Percentiles rank a stretch among this genome's conserved stretches.
Conservation (phyloP, 2,113 vertebrate species). For the Tyto alba region DNA sequence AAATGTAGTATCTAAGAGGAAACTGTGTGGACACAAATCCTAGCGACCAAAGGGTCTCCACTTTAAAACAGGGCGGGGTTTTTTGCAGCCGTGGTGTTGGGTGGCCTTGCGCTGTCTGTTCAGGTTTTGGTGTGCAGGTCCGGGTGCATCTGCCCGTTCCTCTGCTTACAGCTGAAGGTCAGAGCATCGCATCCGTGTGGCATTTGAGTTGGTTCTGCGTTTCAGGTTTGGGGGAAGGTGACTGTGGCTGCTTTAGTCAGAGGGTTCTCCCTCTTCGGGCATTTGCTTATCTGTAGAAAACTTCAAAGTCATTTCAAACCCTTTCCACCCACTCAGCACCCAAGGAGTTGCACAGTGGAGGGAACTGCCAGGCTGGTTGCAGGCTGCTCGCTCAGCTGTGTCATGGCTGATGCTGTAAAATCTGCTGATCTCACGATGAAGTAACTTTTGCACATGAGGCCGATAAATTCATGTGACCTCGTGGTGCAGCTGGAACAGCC, state of each 20-base stretch:
- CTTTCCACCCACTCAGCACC: not conserved
- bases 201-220: fast-evolving
- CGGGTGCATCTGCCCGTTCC: no score
- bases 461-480: not conserved
- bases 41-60: fast-evolving
- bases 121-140: not conserved
- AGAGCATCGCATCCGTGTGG: not conserved
- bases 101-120: not conserved
- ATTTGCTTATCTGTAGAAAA: not conserved
- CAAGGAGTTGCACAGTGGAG: not conserved
- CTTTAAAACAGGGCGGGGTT: fast-evolving
- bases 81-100: not conserved
- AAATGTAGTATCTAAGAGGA: not conserved
- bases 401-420: not conserved
- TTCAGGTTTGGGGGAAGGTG: not conserved
- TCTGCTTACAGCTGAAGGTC: fast-evolving
- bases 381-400: not conserved
- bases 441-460: not conserved
- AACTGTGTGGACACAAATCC: fast-evolving
- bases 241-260: not conserved
- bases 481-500: not conserved
- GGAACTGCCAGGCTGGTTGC: not conserved
- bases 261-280: not conserved
- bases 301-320: not conserved
- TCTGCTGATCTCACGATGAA: not conserved